Evolutionary conservation across 2,888 invertebrate species (phyloP).

Genomic region (Rotaria sp.): DNA sequence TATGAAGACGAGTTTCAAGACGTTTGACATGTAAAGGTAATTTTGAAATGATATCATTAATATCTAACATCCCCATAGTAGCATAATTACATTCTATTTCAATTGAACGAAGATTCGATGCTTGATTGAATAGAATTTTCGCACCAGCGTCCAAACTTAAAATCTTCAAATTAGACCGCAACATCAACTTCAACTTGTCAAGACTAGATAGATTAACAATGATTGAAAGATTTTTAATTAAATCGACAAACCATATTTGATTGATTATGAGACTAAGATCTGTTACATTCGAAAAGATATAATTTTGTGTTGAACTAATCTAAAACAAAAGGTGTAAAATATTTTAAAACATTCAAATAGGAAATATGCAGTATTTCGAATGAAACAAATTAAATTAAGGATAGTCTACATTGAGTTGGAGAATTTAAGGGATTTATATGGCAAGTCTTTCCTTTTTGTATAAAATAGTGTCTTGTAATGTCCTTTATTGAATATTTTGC

Average conservation of each 20-base stretch:
- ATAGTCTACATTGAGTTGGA: too few species aligned
- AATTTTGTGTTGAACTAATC: background rate
- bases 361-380: too few species aligned
- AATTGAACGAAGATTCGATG: background rate
- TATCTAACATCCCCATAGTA: too few species aligned
- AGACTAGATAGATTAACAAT: background rate
- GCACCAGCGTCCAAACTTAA: background rate
- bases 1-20: too few species aligned
- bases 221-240: background rate
- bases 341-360: too few species aligned
- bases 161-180: background rate
- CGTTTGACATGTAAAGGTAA: background rate
- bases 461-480: too few species aligned
- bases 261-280: background rate
- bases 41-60: background rate
- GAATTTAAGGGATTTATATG: too few species aligned
- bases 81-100: too few species aligned
- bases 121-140: background rate
- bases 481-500: too few species aligned
- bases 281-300: background rate
- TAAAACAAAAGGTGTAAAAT: background rate
- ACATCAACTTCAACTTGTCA: background rate
- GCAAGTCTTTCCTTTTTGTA: too few species aligned
- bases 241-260: background rate
- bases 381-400: too few species aligned